These are phyloP conservation scores for Drosophila pseudotakahashii DNA, from an alignment of 2,888 invertebrate genomes.

Conservation along the genomic window DNA sequence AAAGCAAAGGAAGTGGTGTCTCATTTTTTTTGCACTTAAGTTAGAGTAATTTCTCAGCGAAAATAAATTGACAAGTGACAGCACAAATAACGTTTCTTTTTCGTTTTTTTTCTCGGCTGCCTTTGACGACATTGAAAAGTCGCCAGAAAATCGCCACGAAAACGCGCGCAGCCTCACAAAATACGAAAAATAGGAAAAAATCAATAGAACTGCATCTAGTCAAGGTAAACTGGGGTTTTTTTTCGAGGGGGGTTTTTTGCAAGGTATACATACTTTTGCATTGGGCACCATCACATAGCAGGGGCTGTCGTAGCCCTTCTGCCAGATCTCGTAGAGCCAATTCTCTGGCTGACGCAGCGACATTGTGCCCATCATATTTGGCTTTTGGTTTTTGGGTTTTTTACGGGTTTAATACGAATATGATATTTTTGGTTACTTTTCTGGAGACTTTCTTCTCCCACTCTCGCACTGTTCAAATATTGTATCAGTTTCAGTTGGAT, in stretches of 20 bases:
- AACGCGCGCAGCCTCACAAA: slow-evolving; percentile 62
- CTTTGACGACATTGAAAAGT: slow-evolving; percentile 45
- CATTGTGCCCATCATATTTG: slow-evolving; percentile 83
- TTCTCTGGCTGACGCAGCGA: slow-evolving; percentile 85
- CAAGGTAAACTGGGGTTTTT: slow-evolving; percentile 38
- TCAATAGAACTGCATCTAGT: slow-evolving; percentile 50
- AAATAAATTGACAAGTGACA: slow-evolving; percentile 26
- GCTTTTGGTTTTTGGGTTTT: slow-evolving; percentile 30
- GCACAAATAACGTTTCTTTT: slow-evolving; percentile 2
- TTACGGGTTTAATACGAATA: neutral
- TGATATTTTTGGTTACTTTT: slow-evolving; percentile 4
- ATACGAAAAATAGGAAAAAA: slow-evolving; percentile 39
- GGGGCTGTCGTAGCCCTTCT: slow-evolving; percentile 87
- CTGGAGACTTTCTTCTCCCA: slow-evolving; percentile 37
- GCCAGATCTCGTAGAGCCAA: slow-evolving; percentile 88
- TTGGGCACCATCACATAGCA: slow-evolving; percentile 89
- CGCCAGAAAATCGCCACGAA: slow-evolving; percentile 33
- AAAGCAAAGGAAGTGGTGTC: slow-evolving; percentile 7
- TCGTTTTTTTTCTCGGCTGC: neutral
- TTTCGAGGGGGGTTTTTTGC: slow-evolving; percentile 1
- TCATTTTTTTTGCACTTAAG: slow-evolving; percentile 11
- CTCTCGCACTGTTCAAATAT: slow-evolving; percentile 38
- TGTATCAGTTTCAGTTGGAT: slow-evolving; percentile 29
- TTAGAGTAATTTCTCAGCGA: slow-evolving; percentile 8
- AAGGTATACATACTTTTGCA: slow-evolving; percentile 86